A percentile compares a stretch with the other conserved stretches of the same genome.
Conservation (phyloP, 2,888 invertebrate species). For the Xestia xanthographa region DNA sequence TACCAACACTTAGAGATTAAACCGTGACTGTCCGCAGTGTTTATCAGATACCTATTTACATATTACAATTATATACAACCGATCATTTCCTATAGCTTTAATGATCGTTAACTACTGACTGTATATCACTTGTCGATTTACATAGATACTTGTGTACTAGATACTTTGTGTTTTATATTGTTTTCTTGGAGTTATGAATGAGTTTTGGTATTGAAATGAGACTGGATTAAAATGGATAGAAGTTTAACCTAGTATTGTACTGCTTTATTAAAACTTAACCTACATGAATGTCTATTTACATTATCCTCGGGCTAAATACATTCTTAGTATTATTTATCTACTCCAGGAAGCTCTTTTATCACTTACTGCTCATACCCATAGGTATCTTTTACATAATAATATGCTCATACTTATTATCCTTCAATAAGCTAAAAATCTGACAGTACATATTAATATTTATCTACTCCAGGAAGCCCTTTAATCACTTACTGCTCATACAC, state of each 20-base stretch:
- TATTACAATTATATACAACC: slow-evolving; percentile 63
- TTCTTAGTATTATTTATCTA: no score
- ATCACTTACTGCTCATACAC: no score
- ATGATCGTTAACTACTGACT: slow-evolving; percentile 59
- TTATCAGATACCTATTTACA: slow-evolving; percentile 65
- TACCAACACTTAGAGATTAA: slow-evolving; percentile 61
- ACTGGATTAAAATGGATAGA: background rate
- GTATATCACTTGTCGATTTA: slow-evolving; percentile 65
- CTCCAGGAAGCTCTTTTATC: no score
- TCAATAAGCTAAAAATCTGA: no score
- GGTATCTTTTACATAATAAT: no score
- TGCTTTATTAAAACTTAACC: background rate
- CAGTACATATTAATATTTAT: no score
- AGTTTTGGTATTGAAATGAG: background rate
- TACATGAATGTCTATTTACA: background rate
- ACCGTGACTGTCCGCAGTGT: slow-evolving; percentile 66
- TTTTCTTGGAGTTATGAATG: slow-evolving; percentile 23
- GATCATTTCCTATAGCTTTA: slow-evolving; percentile 67
- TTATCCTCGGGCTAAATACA: background rate
- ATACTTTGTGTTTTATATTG: slow-evolving; percentile 6
- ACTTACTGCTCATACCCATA: no score
- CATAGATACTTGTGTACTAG: slow-evolving; percentile 42
- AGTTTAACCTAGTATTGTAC: background rate
- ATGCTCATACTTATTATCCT: no score
- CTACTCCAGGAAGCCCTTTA: no score